Conservation (phyloP, 2,797 vertebrate genomes). For the Gymnopithys bicolor region DNA sequence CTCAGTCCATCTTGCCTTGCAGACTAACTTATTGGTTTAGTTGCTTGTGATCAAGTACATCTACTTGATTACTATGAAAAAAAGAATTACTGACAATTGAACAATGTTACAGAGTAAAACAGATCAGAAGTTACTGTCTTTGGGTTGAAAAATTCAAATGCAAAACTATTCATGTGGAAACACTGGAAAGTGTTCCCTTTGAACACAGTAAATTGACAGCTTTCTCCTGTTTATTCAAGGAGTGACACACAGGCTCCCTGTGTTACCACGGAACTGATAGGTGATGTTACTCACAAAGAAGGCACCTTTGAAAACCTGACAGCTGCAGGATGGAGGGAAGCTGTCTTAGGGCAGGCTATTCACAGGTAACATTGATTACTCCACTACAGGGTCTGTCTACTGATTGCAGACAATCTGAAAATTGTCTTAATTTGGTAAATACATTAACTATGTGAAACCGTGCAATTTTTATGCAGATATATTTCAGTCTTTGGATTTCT, state of each 20-base stretch:
- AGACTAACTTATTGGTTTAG: neutral
- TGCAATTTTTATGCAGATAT: neutral
- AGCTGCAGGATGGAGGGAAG: neutral
- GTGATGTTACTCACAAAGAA: neutral
- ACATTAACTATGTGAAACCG: neutral
- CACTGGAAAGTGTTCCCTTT: neutral
- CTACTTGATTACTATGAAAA: neutral
- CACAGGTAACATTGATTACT: neutral
- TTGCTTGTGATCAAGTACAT: neutral
- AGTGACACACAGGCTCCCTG: neutral
- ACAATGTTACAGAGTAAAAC: neutral
- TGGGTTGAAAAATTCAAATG: neutral
- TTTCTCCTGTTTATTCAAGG: neutral
- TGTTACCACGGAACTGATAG: neutral
- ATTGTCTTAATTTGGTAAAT: neutral
- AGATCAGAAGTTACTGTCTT: neutral
- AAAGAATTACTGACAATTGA: neutral
- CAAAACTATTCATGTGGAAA: neutral
- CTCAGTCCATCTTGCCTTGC: neutral
- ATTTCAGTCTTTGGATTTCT: neutral
- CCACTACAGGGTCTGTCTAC: neutral
- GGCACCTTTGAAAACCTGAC: neutral
- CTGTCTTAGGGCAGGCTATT: neutral
- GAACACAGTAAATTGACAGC: neutral
- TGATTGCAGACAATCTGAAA: neutral